phyloP scores from a whole-genome alignment of 2,113 vertebrate species.

The Centrocercus urophasianus region DNA sequence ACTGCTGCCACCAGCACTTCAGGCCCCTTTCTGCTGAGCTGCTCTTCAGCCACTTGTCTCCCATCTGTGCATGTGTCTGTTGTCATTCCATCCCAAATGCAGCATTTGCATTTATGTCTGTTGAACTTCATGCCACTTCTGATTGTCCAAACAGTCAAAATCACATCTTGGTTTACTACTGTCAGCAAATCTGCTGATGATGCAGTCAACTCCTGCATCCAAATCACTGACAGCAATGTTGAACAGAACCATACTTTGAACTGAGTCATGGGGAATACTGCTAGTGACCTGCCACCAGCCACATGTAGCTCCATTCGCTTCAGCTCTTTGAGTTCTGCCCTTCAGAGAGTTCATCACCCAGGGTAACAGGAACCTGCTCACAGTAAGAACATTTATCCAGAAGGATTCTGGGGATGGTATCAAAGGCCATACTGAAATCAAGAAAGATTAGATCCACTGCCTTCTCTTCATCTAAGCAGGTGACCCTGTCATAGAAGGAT shows the following conservation, averaged over 20 bases:
- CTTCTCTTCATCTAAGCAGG: neutral
- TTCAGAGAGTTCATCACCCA: neutral
- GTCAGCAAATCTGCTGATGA: neutral
- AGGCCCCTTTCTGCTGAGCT: neutral
- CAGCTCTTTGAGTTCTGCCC: neutral
- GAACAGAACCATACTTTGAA: neutral
- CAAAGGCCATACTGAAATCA: neutral
- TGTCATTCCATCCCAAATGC: neutral
- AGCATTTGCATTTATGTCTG: neutral
- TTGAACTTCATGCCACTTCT: neutral
- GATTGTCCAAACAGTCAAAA: neutral
- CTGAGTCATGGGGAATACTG: neutral
- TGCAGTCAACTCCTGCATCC: neutral
- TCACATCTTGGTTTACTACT: neutral
- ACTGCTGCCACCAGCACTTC: neutral
- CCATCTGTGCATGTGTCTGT: neutral
- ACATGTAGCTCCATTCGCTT: neutral
- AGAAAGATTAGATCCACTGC: neutral
- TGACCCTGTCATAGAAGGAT: neutral
- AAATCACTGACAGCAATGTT: neutral
- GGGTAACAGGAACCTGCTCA: neutral
- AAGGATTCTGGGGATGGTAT: neutral
- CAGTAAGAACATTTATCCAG: neutral
- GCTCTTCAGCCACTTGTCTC: neutral
- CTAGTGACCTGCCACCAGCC: neutral